A percentile compares a stretch with the other conserved stretches of the same genome.
These are phyloP conservation scores for Forbesichthys agassizii DNA, from an alignment of 2,113 vertebrate genomes.

Conservation along the genomic window DNA sequence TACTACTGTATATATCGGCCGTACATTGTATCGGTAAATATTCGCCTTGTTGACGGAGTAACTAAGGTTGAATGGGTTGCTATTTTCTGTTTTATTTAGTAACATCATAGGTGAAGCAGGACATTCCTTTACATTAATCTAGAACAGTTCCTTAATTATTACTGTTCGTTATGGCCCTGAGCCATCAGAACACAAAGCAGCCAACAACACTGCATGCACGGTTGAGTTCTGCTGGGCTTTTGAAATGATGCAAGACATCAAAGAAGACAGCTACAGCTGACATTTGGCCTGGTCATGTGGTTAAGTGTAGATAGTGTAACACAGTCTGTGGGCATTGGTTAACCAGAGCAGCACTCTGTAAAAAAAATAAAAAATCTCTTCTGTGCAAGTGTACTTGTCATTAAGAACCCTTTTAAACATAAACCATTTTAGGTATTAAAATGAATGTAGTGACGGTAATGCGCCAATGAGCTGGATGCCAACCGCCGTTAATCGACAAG, in stretches of 20 bases:
- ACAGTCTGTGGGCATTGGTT: conserved; percentile 67
- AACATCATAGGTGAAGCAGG: neutral
- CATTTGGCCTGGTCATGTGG: conserved; percentile 42
- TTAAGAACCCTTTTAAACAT: neutral
- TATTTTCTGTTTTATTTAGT: neutral
- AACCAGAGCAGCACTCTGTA: conserved; percentile 59
- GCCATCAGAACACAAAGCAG: conserved; percentile 17
- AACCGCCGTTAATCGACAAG: no score
- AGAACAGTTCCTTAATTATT: conserved; percentile 9
- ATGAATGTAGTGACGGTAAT: no score
- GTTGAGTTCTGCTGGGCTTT: conserved; percentile 22
- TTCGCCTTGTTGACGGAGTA: no score
- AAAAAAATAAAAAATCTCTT: neutral
- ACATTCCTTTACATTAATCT: neutral
- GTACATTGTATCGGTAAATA: no score
- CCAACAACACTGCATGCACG: conserved; percentile 44
- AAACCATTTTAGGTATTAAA: no score
- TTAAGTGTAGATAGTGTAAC: conserved; percentile 63
- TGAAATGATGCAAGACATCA: conserved; percentile 50
- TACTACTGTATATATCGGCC: no score
- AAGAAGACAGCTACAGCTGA: conserved; percentile 39
- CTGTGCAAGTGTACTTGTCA: neutral
- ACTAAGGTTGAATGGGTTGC: neutral
- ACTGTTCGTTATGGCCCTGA: neutral
- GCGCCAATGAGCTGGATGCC: no score